phyloP scores from a whole-genome alignment of 2,797 vertebrate species.

The Eleutherodactylus coqui region DNA sequence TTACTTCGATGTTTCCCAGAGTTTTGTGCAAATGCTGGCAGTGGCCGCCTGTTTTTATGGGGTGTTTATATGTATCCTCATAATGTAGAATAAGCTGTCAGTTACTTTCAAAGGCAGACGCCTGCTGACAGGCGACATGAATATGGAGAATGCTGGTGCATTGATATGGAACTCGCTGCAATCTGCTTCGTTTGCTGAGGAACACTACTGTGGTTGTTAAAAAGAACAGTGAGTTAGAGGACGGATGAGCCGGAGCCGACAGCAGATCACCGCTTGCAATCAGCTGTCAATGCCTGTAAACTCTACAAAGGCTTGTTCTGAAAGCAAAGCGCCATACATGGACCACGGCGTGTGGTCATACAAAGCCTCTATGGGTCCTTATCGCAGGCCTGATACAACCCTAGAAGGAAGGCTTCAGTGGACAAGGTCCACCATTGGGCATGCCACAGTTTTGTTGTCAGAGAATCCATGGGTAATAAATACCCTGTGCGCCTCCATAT shows the following conservation, averaged over 20 bases:
- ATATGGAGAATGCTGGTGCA: slow-evolving; percentile 17
- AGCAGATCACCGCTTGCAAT: not conserved
- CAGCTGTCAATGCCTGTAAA: not conserved
- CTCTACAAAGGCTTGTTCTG: too few species aligned
- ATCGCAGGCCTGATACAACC: too few species aligned
- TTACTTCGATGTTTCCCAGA: slow-evolving; percentile 34
- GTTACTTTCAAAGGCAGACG: slow-evolving; percentile 4
- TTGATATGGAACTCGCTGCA: slow-evolving; percentile 9
- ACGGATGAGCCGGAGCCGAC: too few species aligned
- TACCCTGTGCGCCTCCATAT: too few species aligned
- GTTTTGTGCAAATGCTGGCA: not conserved
- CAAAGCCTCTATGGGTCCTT: too few species aligned
- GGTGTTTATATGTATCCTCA: not conserved
- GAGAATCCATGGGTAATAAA: too few species aligned
- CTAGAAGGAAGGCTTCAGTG: too few species aligned
- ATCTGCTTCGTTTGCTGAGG: slow-evolving; percentile 2
- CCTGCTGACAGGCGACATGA: not conserved
- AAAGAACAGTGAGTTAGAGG: not conserved
- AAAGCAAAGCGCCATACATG: too few species aligned
- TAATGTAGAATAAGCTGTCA: slow-evolving; percentile 11
- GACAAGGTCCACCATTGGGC: too few species aligned
- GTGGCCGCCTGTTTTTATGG: not conserved
- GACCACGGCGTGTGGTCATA: too few species aligned
- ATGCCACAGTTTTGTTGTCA: too few species aligned
- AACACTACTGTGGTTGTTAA: slow-evolving; percentile 6